Evolutionary conservation across 2,113 vertebrate species (phyloP).

Genomic region (Callipepla californica): DNA sequence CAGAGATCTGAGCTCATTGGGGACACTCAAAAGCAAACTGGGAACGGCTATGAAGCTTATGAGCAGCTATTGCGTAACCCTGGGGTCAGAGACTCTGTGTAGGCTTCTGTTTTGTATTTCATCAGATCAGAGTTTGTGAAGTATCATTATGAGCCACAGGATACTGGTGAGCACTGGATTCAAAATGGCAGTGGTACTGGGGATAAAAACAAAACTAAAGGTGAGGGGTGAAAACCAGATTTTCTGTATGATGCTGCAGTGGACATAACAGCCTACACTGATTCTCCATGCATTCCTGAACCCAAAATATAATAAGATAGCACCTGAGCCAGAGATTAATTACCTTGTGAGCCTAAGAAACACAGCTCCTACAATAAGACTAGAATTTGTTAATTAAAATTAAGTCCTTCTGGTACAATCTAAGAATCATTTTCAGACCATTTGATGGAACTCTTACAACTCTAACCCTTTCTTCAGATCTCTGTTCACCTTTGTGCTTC

Average conservation of each 20-base stretch:
- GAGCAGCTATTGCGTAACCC: neutral
- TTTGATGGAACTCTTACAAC: neutral
- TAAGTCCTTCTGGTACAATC: neutral
- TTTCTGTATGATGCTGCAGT: neutral
- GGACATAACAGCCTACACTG: neutral
- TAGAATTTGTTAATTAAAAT: neutral
- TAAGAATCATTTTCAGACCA: neutral
- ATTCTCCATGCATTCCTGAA: neutral
- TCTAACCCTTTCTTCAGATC: neutral
- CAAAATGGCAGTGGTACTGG: neutral
- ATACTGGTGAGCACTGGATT: fast-evolving
- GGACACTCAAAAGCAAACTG: neutral
- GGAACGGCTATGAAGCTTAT: neutral
- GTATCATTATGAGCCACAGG: neutral
- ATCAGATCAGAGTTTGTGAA: neutral
- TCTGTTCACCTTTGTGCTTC: neutral
- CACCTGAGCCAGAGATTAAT: neutral
- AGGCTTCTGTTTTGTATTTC: neutral
- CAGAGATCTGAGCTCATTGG: neutral
- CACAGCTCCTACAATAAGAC: neutral
- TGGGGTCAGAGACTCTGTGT: fast-evolving
- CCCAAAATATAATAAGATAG: neutral
- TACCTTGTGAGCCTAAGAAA: neutral
- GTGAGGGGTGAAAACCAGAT: neutral
- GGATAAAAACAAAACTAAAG: neutral